Base-by-base conservation (phyloP, 2,113 vertebrate genomes). In the Vulpes ferrilata region DNA sequence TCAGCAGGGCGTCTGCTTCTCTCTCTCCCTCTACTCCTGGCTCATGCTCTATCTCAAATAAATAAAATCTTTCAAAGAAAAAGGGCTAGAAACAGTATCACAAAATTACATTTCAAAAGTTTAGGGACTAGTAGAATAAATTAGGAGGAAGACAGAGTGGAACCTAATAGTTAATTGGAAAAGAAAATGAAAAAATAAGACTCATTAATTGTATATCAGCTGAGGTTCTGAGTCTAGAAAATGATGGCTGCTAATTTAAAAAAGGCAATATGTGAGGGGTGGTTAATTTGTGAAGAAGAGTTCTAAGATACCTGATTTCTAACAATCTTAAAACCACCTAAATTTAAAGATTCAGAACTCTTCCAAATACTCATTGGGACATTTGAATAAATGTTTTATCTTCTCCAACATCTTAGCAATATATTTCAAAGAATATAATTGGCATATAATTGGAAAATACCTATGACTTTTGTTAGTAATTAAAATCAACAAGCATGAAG, bases 221-320 rank as follows among this genome's bases (percentile, higher is more conserved):
- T 95, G 59, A 43, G 43, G 23, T 53, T 94, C 30, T 15, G 11
- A 60, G 16, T 79, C 15, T 57, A 62, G 1, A 23, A 81, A 88
- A 93, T 53, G 8, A 57, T 8, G 11, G 69, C 43, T 16, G 38
- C 9, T 57, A 74, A 23, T 55, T 73, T 87, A 32, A 78, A 78
- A 89, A 67, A 79, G 16, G 51, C 19, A 48, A 22, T 57, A 55
- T 2, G 10, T 69, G 23, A 88, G 12, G 0, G 6, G 20, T 60
- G 11, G 25, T 7, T 86, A 81, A 86, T 69, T 48, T 78, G 51
- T 62, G 60, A 93, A 81, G 43, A 74, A 27, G 43, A 67, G 17
- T 65, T 84, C n/a, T 51, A 60, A 95, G 38, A 55, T 25, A 67
- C 43, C 65, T 79, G 62, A 90, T 74, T 90, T 93, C 57, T 94